Evolutionary conservation across 1,140 invertebrate genomes (phyloP).

Genomic region (Drosophila repletoides): DNA sequence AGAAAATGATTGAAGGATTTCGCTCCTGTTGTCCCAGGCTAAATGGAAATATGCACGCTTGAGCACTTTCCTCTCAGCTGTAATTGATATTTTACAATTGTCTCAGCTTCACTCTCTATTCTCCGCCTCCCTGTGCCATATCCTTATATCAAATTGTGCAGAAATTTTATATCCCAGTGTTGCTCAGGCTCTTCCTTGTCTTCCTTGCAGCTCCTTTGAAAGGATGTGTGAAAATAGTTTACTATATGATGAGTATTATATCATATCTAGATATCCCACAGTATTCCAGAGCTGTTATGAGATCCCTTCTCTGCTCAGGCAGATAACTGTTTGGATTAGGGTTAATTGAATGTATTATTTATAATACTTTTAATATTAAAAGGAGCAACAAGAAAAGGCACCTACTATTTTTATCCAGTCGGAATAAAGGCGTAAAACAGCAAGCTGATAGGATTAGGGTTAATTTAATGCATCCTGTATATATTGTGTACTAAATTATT

Average conservation of each 20-base stretch:
- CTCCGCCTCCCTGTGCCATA: background rate
- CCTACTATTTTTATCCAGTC: background rate
- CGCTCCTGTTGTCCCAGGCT: conserved; percentile 20
- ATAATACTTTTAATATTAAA: too few species aligned
- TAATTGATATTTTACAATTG: conserved; percentile 79
- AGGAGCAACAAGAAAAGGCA: too few species aligned
- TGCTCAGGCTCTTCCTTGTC: background rate
- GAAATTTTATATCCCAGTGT: conserved; percentile 70
- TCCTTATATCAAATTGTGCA: conserved; percentile 64
- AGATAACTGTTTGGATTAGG: too few species aligned
- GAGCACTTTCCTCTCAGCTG: conserved; percentile 67
- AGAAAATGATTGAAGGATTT: conserved; percentile 78
- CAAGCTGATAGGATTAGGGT: too few species aligned
- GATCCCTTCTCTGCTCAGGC: too few species aligned
- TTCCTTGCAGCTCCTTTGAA: conserved; percentile 28
- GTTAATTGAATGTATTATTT: too few species aligned
- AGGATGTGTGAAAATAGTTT: too few species aligned
- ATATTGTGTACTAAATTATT: conserved; percentile 21
- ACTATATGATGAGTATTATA: too few species aligned
- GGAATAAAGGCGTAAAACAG: too few species aligned
- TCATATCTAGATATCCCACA: too few species aligned
- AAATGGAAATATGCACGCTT: background rate
- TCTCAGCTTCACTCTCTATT: conserved; percentile 33
- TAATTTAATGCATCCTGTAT: conserved; percentile 28
- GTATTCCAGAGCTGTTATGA: too few species aligned